phyloP scores from a whole-genome alignment of 2,888 invertebrate species.

The Pterostichus madidus region DNA sequence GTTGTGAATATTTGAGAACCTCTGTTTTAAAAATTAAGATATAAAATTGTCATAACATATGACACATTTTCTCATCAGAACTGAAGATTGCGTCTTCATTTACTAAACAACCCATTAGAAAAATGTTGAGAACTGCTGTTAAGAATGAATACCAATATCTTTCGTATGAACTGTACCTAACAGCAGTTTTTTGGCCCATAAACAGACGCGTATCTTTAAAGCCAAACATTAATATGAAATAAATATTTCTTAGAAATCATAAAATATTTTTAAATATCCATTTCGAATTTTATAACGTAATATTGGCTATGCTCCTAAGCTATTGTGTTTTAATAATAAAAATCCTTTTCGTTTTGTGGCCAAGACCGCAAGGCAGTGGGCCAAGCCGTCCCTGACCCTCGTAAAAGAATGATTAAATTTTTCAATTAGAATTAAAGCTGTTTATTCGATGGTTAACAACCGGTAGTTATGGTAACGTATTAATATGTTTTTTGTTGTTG shows the following conservation, averaged over 20 bases:
- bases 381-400: background rate
- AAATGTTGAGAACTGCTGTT: no score
- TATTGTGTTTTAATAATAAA: slow-evolving; percentile 43
- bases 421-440: slow-evolving; percentile 43
- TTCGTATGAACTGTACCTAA: background rate
- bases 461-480: slow-evolving; percentile 12
- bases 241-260: slow-evolving; percentile 28
- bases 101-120: no score
- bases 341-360: background rate
- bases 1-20: no score
- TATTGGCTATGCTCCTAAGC: slow-evolving; percentile 1
- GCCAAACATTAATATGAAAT: background rate
- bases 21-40: no score
- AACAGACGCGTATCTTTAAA: background rate
- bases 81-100: no score
- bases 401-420: slow-evolving; percentile 40
- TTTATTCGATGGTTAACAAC: slow-evolving; percentile 28
- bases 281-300: slow-evolving; percentile 29
- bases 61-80: no score
- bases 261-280: slow-evolving; percentile 43
- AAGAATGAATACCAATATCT: background rate
- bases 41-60: no score
- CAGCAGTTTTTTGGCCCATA: background rate
- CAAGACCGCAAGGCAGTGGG: background rate
- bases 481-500: slow-evolving; percentile 15